These are phyloP conservation scores for Fulica atra DNA, from an alignment of 2,113 vertebrate genomes.

Conservation along the genomic window DNA sequence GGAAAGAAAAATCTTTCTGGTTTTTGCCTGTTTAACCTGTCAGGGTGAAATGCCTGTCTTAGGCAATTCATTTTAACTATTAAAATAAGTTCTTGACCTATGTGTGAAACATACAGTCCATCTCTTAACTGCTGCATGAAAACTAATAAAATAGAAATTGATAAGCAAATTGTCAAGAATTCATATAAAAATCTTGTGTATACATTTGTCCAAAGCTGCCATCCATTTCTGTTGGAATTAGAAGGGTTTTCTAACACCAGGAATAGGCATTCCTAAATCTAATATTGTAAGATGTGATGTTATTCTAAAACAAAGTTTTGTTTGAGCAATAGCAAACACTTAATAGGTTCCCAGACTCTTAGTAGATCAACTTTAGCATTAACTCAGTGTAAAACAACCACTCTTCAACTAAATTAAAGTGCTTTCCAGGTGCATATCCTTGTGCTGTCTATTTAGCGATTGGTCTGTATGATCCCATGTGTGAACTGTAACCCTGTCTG, in stretches of 20 bases:
- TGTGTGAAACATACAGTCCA: neutral
- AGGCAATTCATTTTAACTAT: neutral
- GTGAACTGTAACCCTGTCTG: neutral
- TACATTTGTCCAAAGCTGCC: neutral
- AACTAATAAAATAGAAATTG: neutral
- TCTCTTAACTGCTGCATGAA: neutral
- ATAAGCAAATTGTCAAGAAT: neutral
- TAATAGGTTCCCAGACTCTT: neutral
- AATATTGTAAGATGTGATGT: neutral
- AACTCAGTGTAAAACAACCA: neutral
- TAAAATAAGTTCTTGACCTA: constrained; percentile 13
- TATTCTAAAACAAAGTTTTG: neutral
- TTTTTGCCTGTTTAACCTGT: neutral
- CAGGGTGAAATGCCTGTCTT: neutral
- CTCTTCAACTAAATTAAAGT: neutral
- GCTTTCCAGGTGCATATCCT: neutral
- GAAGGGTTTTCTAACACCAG: neutral
- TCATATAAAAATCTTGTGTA: neutral
- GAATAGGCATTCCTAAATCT: neutral
- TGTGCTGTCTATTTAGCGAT: neutral
- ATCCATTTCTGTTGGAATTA: neutral
- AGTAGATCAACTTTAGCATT: neutral
- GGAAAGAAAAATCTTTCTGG: neutral
- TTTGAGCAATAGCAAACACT: neutral
- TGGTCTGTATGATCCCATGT: neutral